These are phyloP conservation scores for Callaeas wilsoni DNA, from an alignment of 2,113 vertebrate species.

Conservation along the genomic window DNA sequence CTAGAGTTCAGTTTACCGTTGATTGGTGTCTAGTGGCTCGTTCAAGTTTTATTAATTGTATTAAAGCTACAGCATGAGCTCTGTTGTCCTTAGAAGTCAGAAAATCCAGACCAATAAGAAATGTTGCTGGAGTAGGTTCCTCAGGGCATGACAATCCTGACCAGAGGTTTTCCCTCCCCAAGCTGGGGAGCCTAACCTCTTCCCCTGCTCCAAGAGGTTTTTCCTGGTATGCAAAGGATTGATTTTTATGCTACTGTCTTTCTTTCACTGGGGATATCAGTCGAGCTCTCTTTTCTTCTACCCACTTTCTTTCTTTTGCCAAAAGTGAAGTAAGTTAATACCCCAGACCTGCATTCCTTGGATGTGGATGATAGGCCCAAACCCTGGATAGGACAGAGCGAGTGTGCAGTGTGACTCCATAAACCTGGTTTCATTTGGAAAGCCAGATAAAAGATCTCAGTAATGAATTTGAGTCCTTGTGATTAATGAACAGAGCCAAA, in stretches of 20 bases:
- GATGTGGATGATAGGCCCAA: background rate
- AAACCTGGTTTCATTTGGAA: background rate
- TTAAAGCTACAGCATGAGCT: background rate
- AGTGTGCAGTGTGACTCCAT: background rate
- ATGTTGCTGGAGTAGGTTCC: background rate
- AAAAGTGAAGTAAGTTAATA: background rate
- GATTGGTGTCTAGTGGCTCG: slow-evolving; percentile 35
- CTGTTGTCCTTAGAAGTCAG: background rate
- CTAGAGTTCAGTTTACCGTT: background rate
- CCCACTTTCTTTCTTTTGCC: background rate
- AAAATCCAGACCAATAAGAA: background rate
- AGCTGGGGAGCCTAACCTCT: background rate
- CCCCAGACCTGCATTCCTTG: background rate
- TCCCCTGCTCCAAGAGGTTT: background rate
- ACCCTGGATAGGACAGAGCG: background rate
- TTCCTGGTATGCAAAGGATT: background rate
- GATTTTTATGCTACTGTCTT: slow-evolving; percentile 2
- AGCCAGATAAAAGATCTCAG: background rate
- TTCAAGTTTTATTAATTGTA: slow-evolving; percentile 52
- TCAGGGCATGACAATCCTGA: background rate
- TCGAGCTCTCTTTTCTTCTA: background rate
- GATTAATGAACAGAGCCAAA: background rate
- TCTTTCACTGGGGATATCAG: background rate
- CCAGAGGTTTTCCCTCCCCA: background rate
- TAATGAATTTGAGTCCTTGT: background rate